Conservation (phyloP, 1,140 invertebrate species). For the Zaprionus africanus region DNA sequence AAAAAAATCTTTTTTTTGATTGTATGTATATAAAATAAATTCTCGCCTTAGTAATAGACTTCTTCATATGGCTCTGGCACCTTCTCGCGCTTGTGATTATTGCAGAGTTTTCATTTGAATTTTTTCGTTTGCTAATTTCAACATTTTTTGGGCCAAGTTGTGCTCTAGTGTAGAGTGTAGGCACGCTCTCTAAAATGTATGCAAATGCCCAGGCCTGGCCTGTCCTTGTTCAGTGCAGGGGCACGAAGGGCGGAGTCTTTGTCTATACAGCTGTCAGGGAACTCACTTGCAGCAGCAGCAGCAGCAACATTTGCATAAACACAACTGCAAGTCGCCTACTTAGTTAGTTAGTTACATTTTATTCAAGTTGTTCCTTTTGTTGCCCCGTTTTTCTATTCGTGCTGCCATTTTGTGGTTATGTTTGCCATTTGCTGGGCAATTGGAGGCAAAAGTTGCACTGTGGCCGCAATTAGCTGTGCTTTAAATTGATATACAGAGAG, state of each 20-base stretch:
- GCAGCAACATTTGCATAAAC: constrained; percentile 59
- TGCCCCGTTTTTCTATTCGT: constrained; percentile 24
- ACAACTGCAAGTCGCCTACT: constrained; percentile 47
- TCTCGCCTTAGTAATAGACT: not conserved
- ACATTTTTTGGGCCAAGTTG: not conserved
- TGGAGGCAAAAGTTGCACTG: constrained; percentile 46
- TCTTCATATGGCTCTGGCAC: no score
- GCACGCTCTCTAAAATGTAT: not conserved
- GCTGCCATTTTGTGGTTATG: constrained; percentile 32
- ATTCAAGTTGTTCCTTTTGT: constrained; percentile 12
- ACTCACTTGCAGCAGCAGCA: constrained; percentile 5
- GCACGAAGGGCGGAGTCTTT: constrained; percentile 23
- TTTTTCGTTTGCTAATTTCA: not conserved
- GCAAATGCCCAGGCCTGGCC: constrained; percentile 5
- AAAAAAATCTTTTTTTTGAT: no score
- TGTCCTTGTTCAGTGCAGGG: not conserved
- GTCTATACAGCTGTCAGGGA: constrained; percentile 68
- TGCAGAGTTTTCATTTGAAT: not conserved
- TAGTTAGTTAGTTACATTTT: constrained; percentile 35
- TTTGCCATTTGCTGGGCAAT: constrained; percentile 51
- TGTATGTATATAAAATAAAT: not conserved
- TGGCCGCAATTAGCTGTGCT: constrained; percentile 63
- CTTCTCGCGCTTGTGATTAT: not conserved
- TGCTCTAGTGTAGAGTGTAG: not conserved
- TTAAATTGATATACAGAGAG: not conserved